phyloP scores from a whole-genome alignment of 2,797 vertebrate species.

The Danio choprae region DNA sequence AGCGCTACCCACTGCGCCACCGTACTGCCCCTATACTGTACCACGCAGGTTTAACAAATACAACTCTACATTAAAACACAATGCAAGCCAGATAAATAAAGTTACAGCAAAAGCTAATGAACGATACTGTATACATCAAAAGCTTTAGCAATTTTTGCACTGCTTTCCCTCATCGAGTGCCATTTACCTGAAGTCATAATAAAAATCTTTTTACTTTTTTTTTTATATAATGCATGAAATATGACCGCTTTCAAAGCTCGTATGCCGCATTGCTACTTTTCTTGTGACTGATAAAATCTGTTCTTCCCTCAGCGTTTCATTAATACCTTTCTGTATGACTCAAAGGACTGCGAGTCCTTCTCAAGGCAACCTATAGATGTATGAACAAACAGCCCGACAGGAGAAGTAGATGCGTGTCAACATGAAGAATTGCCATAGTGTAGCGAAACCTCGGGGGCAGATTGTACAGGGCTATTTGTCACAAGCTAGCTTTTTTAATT shows the following conservation, averaged over 20 bases:
- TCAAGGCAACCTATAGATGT: constrained; percentile 37
- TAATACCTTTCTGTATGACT: not conserved
- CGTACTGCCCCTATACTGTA: too few species aligned
- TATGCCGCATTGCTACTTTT: not conserved
- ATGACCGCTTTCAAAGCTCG: not conserved
- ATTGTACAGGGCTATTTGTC: constrained; percentile 29
- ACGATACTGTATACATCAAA: too few species aligned
- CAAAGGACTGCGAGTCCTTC: constrained; percentile 3
- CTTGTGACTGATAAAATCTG: not conserved
- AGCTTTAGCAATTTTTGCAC: not conserved
- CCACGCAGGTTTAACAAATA: too few species aligned
- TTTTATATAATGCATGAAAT: not conserved
- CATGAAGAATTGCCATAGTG: constrained; percentile 41
- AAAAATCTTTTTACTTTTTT: not conserved
- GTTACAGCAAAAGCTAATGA: not conserved
- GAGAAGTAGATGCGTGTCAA: constrained; percentile 34
- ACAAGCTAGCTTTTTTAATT: not conserved
- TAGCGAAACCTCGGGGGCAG: constrained; percentile 12
- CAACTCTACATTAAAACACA: too few species aligned
- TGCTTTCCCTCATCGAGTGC: not conserved
- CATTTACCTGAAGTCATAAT: not conserved
- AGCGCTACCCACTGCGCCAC: too few species aligned
- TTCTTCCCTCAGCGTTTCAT: not conserved
- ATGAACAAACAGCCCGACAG: constrained; percentile 19
- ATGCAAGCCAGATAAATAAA: not conserved